phyloP scores from a whole-genome alignment of 2,113 vertebrate genomes.

The Indri indri region DNA sequence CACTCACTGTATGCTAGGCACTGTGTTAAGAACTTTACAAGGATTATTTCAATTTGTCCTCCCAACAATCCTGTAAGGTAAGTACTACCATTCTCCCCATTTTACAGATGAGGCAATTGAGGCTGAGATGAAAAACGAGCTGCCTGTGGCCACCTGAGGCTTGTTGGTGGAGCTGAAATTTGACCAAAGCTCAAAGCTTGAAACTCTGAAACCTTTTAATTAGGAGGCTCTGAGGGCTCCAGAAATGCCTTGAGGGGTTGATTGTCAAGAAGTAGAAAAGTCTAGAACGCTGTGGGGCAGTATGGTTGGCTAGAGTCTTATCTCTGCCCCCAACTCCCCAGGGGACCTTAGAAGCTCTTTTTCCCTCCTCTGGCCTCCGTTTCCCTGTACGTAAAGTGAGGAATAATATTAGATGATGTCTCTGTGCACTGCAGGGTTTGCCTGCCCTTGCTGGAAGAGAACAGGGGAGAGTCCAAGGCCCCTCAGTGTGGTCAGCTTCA shows the following conservation, averaged over 20 bases:
- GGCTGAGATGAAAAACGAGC: neutral
- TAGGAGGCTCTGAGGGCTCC: neutral
- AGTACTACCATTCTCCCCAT: neutral
- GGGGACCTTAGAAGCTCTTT: neutral
- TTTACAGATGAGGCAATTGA: neutral
- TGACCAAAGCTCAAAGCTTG: neutral
- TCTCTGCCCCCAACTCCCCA: neutral
- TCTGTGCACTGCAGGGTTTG: neutral
- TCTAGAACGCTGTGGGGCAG: neutral
- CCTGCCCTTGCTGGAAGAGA: neutral
- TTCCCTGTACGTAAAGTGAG: neutral
- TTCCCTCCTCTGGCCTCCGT: neutral
- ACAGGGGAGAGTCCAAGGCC: neutral
- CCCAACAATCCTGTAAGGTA: neutral
- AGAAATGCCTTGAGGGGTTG: neutral
- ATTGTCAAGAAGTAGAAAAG: neutral
- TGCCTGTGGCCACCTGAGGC: rapidly evolving
- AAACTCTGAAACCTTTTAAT: neutral
- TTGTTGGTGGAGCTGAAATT: neutral
- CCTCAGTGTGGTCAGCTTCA: rapidly evolving
- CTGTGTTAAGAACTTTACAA: neutral
- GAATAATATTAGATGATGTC: neutral
- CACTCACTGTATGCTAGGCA: neutral
- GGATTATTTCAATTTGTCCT: neutral
- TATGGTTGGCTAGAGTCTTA: neutral